Conservation (phyloP, 2,888 invertebrate species). For the Drosophila stalkeri region DNA sequence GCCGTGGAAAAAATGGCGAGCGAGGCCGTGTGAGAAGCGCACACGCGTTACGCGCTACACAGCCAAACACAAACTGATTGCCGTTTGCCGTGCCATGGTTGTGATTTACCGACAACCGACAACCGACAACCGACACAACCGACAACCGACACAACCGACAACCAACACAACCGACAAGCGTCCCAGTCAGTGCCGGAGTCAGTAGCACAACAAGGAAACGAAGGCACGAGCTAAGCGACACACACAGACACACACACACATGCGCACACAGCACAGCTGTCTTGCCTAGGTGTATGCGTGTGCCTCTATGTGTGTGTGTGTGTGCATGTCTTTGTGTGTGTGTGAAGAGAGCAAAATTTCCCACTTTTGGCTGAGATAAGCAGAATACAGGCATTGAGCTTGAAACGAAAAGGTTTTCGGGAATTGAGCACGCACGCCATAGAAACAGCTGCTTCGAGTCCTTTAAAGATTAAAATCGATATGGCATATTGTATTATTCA, state of each 20-base stretch:
- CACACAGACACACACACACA: constrained; percentile 30
- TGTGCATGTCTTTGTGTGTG: constrained; percentile 17
- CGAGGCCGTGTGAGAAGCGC: constrained; percentile 48
- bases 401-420: constrained; percentile 1
- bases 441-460: constrained; percentile 16
- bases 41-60: constrained; percentile 81
- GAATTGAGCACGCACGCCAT: neutral
- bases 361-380: constrained; percentile 30
- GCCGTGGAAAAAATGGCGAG: constrained; percentile 6
- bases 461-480: neutral
- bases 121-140: constrained; percentile 34
- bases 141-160: constrained; percentile 25
- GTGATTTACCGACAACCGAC: constrained; percentile 80
- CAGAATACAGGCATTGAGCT: constrained; percentile 32
- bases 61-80: constrained; percentile 85
- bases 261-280: constrained; percentile 42
- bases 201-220: constrained; percentile 61
- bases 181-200: constrained; percentile 45
- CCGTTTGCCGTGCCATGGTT: constrained; percentile 78
- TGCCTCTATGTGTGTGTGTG: constrained; percentile 3
- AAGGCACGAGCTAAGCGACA: constrained; percentile 32
- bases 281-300: constrained; percentile 24
- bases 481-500: constrained; percentile 6
- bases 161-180: constrained; percentile 33
- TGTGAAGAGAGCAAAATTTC: constrained; percentile 44